Percentiles rank a stretch among this genome's conserved stretches.
Conservation (phyloP, 2,797 vertebrate species). For the Cynodonichthys magdalenae region DNA sequence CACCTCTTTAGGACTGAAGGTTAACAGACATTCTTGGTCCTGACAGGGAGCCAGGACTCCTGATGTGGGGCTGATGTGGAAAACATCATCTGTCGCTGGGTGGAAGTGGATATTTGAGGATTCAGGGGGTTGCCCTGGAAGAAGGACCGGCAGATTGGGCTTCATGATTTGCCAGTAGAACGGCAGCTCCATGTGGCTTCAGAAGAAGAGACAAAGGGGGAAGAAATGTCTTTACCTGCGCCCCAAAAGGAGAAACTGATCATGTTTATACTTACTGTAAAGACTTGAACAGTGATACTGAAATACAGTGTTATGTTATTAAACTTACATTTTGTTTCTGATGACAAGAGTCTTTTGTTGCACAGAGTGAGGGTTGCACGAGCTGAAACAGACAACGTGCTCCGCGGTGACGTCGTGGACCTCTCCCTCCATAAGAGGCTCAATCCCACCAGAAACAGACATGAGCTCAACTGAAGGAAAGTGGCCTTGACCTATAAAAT, state of each 20-base stretch:
- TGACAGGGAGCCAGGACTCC: constrained; percentile 82
- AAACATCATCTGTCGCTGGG: constrained; percentile 79
- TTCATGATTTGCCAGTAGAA: constrained; percentile 91
- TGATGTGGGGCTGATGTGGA: constrained; percentile 80
- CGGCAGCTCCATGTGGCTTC: constrained; percentile 87
- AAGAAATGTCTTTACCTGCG: background rate
- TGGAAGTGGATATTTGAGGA: constrained; percentile 63
- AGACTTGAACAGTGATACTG: background rate
- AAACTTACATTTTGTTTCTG: constrained; percentile 87
- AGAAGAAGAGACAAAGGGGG: constrained; percentile 4
- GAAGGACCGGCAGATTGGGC: constrained; percentile 81
- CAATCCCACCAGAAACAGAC: constrained; percentile 80
- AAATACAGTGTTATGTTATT: background rate
- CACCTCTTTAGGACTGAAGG: constrained; percentile 88
- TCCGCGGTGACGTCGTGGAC: constrained; percentile 81
- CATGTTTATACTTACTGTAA: background rate
- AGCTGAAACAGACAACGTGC: constrained; percentile 84
- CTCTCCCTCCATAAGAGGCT: constrained; percentile 74
- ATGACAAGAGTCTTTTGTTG: constrained; percentile 82
- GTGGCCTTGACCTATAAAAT: constrained; percentile 85
- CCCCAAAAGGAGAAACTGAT: background rate
- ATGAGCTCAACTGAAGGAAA: constrained; percentile 84
- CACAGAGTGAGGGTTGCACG: constrained; percentile 80
- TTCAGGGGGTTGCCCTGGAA: constrained; percentile 70
- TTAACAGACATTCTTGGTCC: constrained; percentile 85